Evolutionary conservation across 1,140 invertebrate species (phyloP).

Genomic region (Eurosta solidaginis): DNA sequence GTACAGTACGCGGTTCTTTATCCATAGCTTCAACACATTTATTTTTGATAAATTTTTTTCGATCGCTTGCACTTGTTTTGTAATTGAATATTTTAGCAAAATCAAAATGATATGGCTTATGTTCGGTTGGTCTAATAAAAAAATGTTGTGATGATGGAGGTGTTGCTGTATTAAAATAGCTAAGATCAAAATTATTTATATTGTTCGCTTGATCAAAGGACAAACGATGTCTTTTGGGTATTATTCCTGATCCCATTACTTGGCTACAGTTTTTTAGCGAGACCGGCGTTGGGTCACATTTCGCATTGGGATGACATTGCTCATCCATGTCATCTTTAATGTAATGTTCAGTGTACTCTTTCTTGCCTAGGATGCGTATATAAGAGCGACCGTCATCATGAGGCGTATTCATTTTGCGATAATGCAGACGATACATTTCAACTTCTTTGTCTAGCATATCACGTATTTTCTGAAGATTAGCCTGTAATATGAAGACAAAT

Average conservation of each 20-base stretch:
- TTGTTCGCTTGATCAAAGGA: background rate
- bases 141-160: background rate
- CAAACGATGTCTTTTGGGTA: background rate
- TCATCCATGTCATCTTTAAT: background rate
- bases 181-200: background rate
- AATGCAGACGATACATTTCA: background rate
- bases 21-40: constrained; percentile 27
- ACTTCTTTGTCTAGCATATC: background rate
- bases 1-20: background rate
- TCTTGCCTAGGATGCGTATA: background rate
- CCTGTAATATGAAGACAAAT: background rate
- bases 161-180: background rate
- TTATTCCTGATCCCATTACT: too few species aligned
- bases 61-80: background rate
- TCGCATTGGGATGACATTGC: background rate
- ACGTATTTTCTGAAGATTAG: background rate
- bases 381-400: background rate
- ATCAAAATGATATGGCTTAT: constrained; percentile 30
- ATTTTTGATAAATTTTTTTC: background rate
- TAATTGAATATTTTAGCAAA: constrained; percentile 32
- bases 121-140: background rate
- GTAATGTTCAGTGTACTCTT: background rate
- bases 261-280: too few species aligned
- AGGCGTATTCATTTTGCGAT: background rate
- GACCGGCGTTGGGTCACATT: too few species aligned